Percentiles rank a stretch among this genome's conserved stretches.
Conservation (phyloP, 2,113 vertebrate genomes). For the Heptranchias perlo region DNA sequence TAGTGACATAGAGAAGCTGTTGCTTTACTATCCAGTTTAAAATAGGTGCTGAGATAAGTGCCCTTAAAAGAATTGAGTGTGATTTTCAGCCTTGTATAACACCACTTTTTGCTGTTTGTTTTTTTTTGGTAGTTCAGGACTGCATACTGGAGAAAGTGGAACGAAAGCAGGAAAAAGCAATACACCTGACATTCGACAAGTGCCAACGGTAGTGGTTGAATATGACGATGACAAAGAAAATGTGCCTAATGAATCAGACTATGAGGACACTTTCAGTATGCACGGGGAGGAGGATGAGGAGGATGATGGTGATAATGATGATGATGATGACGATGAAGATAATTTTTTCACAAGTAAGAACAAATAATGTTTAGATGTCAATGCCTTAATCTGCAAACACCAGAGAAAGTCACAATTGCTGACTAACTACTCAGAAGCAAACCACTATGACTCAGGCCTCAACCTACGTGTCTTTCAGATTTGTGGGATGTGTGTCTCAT, state of each 20-base stretch:
- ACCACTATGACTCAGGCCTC: background rate
- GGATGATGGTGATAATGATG: constrained; percentile 73
- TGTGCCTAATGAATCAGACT: constrained; percentile 85
- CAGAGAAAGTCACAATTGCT: background rate
- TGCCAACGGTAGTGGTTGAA: constrained; percentile 89
- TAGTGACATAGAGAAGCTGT: background rate
- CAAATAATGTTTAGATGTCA: background rate
- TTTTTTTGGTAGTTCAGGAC: constrained; percentile 68
- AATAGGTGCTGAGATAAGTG: background rate
- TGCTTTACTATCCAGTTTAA: background rate
- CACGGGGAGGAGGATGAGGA: constrained; percentile 84
- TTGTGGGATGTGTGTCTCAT: background rate
- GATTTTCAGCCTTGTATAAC: background rate
- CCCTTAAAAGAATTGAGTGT: background rate
- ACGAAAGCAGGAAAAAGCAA: constrained; percentile 66
- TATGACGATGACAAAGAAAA: constrained; percentile 98
- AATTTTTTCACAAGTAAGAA: constrained; percentile 74
- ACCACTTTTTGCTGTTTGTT: background rate
- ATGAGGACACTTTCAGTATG: constrained; percentile 87
- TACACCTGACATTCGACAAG: constrained; percentile 80
- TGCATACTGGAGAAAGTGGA: constrained; percentile 67
- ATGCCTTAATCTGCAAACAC: background rate
- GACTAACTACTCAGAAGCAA: background rate
- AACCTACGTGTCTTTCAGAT: background rate
- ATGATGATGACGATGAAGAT: constrained; percentile 69